Base-by-base conservation (phyloP, 2,113 vertebrate genomes). In the Scomber japonicus region DNA sequence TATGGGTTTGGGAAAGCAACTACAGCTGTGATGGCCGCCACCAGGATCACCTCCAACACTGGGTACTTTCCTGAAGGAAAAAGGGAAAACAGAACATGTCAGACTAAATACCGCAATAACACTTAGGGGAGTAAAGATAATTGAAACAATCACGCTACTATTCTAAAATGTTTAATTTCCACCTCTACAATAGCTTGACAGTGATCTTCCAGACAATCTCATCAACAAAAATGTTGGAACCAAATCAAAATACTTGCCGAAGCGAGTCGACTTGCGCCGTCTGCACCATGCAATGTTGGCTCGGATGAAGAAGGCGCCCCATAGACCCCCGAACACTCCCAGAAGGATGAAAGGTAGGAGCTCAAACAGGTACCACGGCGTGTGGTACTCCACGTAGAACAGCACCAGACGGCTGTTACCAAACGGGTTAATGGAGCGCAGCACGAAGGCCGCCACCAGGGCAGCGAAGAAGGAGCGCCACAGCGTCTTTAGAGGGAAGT, bases 361-460 rank as follows among this genome's bases (percentile, higher is more conserved):
- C 95, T 99, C 98, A 80, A 99, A 99, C 88, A 99, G 97, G 95
- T 99, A 99, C 97, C 98, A 99, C 0, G 98, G 98, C 10, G 97
- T 99, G 87, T 99, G 98, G 88, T 99, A 99, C 89, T 99, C 98
- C 90, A 99, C 98, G 35, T 99, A 99, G 92, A 99, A 99, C 92
- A 99, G 96, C 74, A 99, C 98, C 92, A 99, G 94, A 1, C 97
- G 97, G 89, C 98, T 99, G 90, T 99, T 99, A 9, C 98, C 98
- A 78, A 99, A 99, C 0, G 98, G 98, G 94, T 99, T 99, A 87
- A 99, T 99, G 93, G 97, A 98, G 84, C 98, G 96, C 91, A 99
- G 94, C 85, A 99, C 96, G 81, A 99, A 99, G 2, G 98, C 98
- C 7, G 98, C 98, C 83, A 99, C 98, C 91, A 99, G 95, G 83